phyloP scores from a whole-genome alignment of 2,888 invertebrate species.

The Apotomis turbidana region DNA sequence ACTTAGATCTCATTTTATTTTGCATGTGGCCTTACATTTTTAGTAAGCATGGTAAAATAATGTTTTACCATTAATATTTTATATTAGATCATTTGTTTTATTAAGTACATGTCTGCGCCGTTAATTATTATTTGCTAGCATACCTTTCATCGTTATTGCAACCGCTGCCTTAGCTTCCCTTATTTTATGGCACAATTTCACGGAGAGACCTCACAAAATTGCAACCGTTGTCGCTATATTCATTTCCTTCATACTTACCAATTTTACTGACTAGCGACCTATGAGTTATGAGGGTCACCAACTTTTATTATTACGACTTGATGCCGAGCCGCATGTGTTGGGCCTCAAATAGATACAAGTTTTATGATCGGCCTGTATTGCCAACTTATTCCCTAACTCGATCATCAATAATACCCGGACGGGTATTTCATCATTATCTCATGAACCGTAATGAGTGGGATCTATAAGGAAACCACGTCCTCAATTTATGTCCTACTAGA shows the following conservation, averaged over 20 bases:
- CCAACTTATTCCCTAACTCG: constrained; percentile 41
- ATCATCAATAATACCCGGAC: constrained; percentile 33
- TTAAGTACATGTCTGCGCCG: too few relatives aligned
- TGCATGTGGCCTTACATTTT: too few relatives aligned
- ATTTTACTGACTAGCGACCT: constrained; percentile 42
- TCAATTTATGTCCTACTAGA: too few relatives aligned
- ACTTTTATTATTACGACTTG: constrained; percentile 56
- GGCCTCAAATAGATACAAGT: constrained; percentile 50
- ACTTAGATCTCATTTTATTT: too few relatives aligned
- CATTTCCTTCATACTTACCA: constrained; percentile 40
- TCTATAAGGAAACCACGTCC: too few relatives aligned
- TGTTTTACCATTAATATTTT: too few relatives aligned
- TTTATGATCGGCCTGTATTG: constrained; percentile 49
- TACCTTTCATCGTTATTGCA: constrained; percentile 15
- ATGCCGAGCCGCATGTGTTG: constrained; percentile 51
- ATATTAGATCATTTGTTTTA: too few relatives aligned
- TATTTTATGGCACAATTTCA: constrained; percentile 27
- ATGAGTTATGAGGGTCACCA: constrained; percentile 56
- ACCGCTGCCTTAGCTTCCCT: constrained; percentile 9
- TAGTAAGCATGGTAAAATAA: too few relatives aligned
- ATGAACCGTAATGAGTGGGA: constrained; percentile 12
- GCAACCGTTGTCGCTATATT: constrained; percentile 38
- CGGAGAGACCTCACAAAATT: constrained; percentile 32
- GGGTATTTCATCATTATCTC: constrained; percentile 33
- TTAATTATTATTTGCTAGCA: background rate